These are phyloP conservation scores for Apodemus sylvaticus DNA, from an alignment of 2,113 vertebrate species.

Conservation along the genomic window DNA sequence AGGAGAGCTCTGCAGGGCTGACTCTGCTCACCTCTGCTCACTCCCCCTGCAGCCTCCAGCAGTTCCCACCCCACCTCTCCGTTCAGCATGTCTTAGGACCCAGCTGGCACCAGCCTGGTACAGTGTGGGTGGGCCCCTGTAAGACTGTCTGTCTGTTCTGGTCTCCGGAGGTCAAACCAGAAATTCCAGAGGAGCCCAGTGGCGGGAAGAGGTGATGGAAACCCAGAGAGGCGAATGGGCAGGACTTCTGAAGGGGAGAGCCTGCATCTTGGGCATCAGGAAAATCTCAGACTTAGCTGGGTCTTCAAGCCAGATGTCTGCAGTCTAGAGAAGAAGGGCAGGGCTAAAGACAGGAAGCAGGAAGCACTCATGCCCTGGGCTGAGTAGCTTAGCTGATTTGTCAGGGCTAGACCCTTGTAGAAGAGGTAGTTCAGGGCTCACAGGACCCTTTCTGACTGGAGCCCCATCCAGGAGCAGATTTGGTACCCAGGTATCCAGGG, in stretches of 20 bases:
- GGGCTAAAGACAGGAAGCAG: not conserved
- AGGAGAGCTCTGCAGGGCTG: not conserved
- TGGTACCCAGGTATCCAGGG: not conserved
- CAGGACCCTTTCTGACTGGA: not conserved
- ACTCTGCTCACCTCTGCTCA: not conserved
- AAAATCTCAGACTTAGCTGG: not conserved
- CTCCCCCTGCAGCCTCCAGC: not conserved
- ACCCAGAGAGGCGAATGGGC: not conserved
- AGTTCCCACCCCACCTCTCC: not conserved
- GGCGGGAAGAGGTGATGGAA: not conserved
- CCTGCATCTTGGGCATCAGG: not conserved
- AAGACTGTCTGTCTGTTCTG: fast-evolving
- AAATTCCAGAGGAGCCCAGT: not conserved
- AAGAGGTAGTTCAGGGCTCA: not conserved
- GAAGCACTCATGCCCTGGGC: not conserved
- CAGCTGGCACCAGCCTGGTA: not conserved
- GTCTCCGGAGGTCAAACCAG: not conserved
- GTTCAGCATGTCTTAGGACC: not conserved
- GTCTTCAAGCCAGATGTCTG: not conserved
- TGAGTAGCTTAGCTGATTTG: not conserved
- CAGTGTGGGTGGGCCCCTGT: not conserved
- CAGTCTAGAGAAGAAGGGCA: not conserved
- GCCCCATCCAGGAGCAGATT: not conserved
- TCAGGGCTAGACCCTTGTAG: not conserved
- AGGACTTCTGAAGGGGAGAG: not conserved